Evolutionary conservation across 2,113 vertebrate genomes (phyloP), one percentile per base, ranked within the genome.

Genomic region (Tachysurus vachellii): DNA sequence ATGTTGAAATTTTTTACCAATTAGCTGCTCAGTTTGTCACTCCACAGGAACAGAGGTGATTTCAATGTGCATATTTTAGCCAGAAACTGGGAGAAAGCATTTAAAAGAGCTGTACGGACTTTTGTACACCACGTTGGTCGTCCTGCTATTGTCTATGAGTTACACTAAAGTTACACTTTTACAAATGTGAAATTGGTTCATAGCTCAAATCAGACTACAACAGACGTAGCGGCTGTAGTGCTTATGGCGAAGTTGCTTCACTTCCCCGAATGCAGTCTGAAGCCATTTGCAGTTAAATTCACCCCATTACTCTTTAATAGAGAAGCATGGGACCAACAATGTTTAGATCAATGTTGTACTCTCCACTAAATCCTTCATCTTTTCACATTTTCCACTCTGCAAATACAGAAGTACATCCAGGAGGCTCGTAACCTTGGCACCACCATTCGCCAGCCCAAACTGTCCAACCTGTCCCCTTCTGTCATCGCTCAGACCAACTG

Each of bases 401-500:
- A 79, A 86, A 90, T 88, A 26, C 91, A 99, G 98, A 99, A 99
- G 50, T 99, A 99, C 92, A 99, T 99, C 91, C 98, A 99, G 90
- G 98, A 99, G 93, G 98, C 98, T 90, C 95, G 98, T 88, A 99
- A 96, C 90, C 93, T 99, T 91, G 98, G 98, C 80, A 99, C 97
- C n/a, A 97, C 96, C 66, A 98, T 99, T 89, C 95, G 98, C 47
- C 98, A 99, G 92, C 98, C 98, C 89, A 99, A 99, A 81, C 93
- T 99, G 44, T 99, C 98, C 86, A 99, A 99, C 93, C 96, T 99
- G 19, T 99, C 98, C 0, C 98, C 98, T 0, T 99, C 98, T 0
- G 98, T 99, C 87, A 99, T 99, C 77, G 98, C 98, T 62, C 98
- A 99, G 90, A 99, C 98, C n/a, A 99, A 99, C 93, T 99, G 97